Base-by-base conservation (phyloP, 2,888 invertebrate genomes). In the Eupithecia insigniata region DNA sequence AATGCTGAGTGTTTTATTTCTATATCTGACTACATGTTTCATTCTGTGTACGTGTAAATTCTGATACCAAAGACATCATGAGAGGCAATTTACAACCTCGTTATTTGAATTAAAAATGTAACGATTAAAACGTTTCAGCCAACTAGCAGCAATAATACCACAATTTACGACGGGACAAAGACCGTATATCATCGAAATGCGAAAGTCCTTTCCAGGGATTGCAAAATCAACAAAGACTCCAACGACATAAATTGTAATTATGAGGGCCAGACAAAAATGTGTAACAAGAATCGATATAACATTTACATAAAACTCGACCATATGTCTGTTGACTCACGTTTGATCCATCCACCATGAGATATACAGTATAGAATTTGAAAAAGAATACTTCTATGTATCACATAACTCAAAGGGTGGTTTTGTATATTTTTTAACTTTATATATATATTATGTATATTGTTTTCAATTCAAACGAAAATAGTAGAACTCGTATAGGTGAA, bases 201-300 rank as follows among this genome's bases (percentile, higher is more conserved):
- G 66, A 73, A 75, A 72, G 72, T 73, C 65, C 70, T 76, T 74
- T 71, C 68, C 70, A 70, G 68, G 66, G 65, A 71, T 75, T 69
- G 72, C 67, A 71, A 77, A 73, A 76, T 69, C 69, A 70, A 72
- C 72, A 68, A 65, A 67, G 60, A 70, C 73, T 64, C 72, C 73
- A 58, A 72, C 64, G 82, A 79, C 82, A 87, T 87, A 86, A 88
- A 88, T 89, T 81, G 83, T 85, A 87, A 88, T 88, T 86, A 88
- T 83, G 82, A 84, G 80, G 79, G 78, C 61, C 67, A 78, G 28
- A 70, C 66, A 71, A 74, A 76, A 76, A 69, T 73, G 82, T 72
- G 64, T 66, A 68, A 74, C 73, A 68, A 46, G 74, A 77, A 71
- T 74, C 69, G 69, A 74, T 69, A 64, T 46, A 62, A 62, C 26